Evolutionary conservation across 2,888 invertebrate genomes (phyloP).

Genomic region (Caenorhabditis sp.): DNA sequence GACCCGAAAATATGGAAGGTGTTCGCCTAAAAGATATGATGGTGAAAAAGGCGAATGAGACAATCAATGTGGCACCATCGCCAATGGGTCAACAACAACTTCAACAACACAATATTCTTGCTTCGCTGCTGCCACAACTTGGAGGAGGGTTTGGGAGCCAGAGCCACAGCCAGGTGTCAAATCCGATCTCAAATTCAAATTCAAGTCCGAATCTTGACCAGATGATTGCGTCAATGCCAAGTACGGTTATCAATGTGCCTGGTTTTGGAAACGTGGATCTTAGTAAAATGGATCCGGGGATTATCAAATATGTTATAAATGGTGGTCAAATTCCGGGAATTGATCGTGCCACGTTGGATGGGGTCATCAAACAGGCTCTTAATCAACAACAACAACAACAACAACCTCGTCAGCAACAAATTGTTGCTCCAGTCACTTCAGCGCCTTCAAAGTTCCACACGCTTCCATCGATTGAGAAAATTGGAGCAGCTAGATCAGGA

Average conservation of each 20-base stretch:
- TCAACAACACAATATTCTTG: conserved; percentile 27
- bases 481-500: conserved; percentile 19
- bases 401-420: conserved; percentile 39
- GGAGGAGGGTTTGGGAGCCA: too few relatives aligned
- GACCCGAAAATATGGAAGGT: conserved; percentile 57
- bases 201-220: conserved; percentile 54
- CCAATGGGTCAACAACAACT: conserved; percentile 12
- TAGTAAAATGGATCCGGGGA: conserved; percentile 62
- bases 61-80: conserved; percentile 34
- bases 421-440: conserved; percentile 55
- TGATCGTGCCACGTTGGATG: conserved; percentile 64
- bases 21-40: conserved; percentile 66
- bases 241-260: conserved; percentile 66
- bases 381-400: conserved; percentile 59
- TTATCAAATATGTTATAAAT: conserved; percentile 65
- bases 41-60: conserved; percentile 69
- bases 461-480: conserved; percentile 42
- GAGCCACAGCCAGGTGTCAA: too few relatives aligned
- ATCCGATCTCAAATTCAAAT: too few relatives aligned
- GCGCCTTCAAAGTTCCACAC: conserved; percentile 56
- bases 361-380: conserved; percentile 61
- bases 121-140: conserved; percentile 50
- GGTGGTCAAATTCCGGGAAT: conserved; percentile 69
- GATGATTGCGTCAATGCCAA: conserved; percentile 63
- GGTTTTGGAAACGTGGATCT: conserved; percentile 67